These are phyloP conservation scores for Erebia epiphron DNA, from an alignment of 2,888 invertebrate genomes.

Conservation along the genomic window DNA sequence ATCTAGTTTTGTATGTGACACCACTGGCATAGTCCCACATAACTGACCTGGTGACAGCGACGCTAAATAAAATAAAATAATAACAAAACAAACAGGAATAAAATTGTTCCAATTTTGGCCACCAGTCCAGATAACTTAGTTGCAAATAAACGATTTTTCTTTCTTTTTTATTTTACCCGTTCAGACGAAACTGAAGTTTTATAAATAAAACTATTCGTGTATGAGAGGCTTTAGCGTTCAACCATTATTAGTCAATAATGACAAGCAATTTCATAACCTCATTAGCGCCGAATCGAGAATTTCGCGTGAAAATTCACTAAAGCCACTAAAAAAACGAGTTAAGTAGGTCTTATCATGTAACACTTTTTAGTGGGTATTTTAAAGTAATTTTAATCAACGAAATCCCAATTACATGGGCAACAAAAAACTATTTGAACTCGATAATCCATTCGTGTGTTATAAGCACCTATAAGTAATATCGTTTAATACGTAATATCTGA, in stretches of 20 bases:
- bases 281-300: slow-evolving; percentile 33
- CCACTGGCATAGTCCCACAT: too few relatives aligned
- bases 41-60: too few relatives aligned
- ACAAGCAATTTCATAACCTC: slow-evolving; percentile 35
- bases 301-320: slow-evolving; percentile 24
- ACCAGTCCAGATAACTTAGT: too few relatives aligned
- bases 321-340: slow-evolving; percentile 23
- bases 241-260: slow-evolving; percentile 19
- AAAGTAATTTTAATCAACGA: not conserved
- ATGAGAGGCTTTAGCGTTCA: not conserved
- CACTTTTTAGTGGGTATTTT: slow-evolving; percentile 12
- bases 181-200: too few relatives aligned
- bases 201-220: too few relatives aligned
- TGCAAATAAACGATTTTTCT: too few relatives aligned
- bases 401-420: not conserved
- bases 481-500: not conserved
- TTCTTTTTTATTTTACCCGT: too few relatives aligned
- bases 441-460: not conserved
- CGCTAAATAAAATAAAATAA: too few relatives aligned
- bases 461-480: not conserved
- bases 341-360: slow-evolving; percentile 26
- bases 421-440: not conserved
- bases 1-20: too few relatives aligned
- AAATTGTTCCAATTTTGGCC: too few relatives aligned
- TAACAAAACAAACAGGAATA: too few relatives aligned